Evolutionary conservation across 2,888 invertebrate genomes (phyloP), one percentile per base, ranked within the genome.

Genomic region (Ophion ellenae): DNA sequence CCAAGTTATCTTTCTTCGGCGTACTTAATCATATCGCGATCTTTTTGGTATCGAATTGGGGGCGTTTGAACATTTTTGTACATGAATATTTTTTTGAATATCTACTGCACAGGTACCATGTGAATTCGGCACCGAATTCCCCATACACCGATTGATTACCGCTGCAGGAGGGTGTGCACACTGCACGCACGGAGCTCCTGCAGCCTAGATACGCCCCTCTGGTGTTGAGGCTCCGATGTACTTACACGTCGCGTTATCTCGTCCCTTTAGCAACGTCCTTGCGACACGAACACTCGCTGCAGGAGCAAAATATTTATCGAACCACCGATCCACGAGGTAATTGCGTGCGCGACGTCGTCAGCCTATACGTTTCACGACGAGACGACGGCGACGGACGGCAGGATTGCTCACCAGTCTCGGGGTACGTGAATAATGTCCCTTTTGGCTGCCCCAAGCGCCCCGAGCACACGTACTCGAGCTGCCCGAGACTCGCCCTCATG

Each of bases 301-400:
- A 63, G 83, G 87, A 81, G 87, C 82, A 84, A 91, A 90, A 89
- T 91, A 90, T 90, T 92, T 91, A 91, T 91, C 91, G 89, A 87
- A 88, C 81, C 83, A 84, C 74, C 88, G 88, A 88, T 88, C 87
- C 87, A 84, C 87, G 81, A 88, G 89, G 90, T 91, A 90, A 92
- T 92, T 91, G 91, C 90, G 90, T 90, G 91, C 88, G 86, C 85
- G 86, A 88, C 91, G 87, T 88, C 89, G 90, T 87, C 88, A 88
- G 87, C 86, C 75, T 14, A 17, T 71, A 87, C 83, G 71, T 61
- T 63, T 64, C 17, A 66, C 53, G 17, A 61, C 59, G 74, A 74
- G 47, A 73, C 73, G 73, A 73, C 73, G 20, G 66, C 70, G 67
- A 61, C 77, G 74, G 61, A 75, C 59, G 73, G 17, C 64, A 45